A percentile compares a stretch with the other conserved stretches of the same genome.
Conservation (phyloP, 2,888 invertebrate genomes). For the Drosophila anceps region DNA sequence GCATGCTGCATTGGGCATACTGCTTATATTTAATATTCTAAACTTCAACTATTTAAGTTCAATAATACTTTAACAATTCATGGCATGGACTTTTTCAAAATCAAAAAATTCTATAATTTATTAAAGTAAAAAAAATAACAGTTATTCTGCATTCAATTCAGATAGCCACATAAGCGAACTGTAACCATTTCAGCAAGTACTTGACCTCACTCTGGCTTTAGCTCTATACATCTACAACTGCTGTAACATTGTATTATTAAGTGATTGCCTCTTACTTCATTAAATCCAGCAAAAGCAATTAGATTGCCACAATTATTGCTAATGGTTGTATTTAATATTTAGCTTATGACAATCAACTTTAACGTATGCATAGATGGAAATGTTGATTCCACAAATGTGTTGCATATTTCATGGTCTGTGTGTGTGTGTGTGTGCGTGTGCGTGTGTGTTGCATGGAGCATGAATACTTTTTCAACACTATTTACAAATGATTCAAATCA, state of each 20-base stretch:
- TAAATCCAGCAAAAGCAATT: conserved; percentile 1
- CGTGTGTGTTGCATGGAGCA: background rate
- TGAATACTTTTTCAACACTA: conserved; percentile 42
- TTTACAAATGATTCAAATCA: conserved; percentile 58
- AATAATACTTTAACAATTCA: too few species aligned
- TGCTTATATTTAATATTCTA: too few species aligned
- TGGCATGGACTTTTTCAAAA: too few species aligned
- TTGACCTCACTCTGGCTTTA: background rate
- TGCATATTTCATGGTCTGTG: conserved; percentile 49
- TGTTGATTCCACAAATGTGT: conserved; percentile 32
- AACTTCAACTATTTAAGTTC: too few species aligned
- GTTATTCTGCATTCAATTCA: too few species aligned
- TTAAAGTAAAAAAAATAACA: too few species aligned
- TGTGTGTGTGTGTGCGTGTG: conserved; percentile 1
- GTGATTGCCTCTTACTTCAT: background rate
- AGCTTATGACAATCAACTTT: conserved; percentile 22
- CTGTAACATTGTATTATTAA: background rate
- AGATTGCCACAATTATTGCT: conserved; percentile 17
- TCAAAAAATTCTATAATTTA: too few species aligned
- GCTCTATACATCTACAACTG: background rate
- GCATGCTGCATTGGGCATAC: too few species aligned
- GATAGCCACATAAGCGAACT: too few species aligned
- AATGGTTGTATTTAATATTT: conserved; percentile 38
- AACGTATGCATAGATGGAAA: conserved; percentile 1
- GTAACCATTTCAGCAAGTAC: too few species aligned